Base-by-base conservation (phyloP, 2,113 vertebrate species). In the Chaenocephalus aceratus region DNA sequence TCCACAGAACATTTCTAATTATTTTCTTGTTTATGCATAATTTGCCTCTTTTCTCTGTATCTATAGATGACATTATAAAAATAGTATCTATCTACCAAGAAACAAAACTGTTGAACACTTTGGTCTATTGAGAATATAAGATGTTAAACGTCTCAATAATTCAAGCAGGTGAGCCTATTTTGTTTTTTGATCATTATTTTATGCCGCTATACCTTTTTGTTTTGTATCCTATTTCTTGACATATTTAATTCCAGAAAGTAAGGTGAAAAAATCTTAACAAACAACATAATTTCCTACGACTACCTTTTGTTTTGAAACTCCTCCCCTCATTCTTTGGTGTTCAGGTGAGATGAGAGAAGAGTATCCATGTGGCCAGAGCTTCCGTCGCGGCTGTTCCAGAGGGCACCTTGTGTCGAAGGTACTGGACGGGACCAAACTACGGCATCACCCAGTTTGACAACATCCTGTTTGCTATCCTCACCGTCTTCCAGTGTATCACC, bases 401-500 rank as follows among this genome's bases (percentile, higher is more conserved):
- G 13, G 97, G 96, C 77, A 97, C 96, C 64, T 93, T 84, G 78
- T 99, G 97, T 79, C 93, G 91, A 82, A 69, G 89, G 74, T 97
- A 97, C 92, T 99, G 97, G 97, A 93, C 97, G 61, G 97, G 97
- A 48, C 97, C 97, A 44, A 98, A 98, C 91, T 96, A 97, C 0
- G 97, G 97, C 81, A 98, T 98, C 90, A 98, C 97, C 5, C 97
- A 98, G 94, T 98, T 98, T 36, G 97, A 98, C 95, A 98, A 98
- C 95, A 98, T 98, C 94, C 94, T 98, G 84, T 98, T 98, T 77
- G 97, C 97, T 58, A 95, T 98, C 69, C 96, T 98, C 86, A 98
- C 97, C 44, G 97, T 98, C 90, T 98, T 98, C 94, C 97, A 98
- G 92, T 98, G 97, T 87, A 98, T 98, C 94, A 98, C 97, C 93